Evolutionary conservation across 2,888 invertebrate species (phyloP).

Genomic region (Macaria notata): DNA sequence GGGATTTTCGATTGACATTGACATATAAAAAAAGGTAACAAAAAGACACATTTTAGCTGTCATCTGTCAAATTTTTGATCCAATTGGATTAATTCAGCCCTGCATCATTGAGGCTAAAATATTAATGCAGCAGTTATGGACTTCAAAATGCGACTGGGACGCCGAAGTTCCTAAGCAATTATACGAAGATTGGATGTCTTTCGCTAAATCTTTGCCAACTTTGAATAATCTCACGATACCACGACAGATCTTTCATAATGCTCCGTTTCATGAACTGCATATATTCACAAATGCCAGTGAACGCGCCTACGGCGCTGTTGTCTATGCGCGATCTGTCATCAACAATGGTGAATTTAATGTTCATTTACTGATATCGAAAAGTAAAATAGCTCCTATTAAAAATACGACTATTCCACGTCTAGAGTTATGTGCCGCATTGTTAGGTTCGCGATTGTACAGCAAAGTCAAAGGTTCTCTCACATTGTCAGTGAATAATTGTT

Average conservation of each 20-base stretch:
- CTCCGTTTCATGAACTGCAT: conserved; percentile 29
- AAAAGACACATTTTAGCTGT: conserved; percentile 33
- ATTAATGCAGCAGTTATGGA: conserved; percentile 37
- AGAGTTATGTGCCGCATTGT: conserved; percentile 38
- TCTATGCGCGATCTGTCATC: conserved; percentile 29
- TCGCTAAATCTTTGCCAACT: conserved; percentile 11
- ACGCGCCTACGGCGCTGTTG: conserved; percentile 30
- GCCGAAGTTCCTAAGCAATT: conserved; percentile 28
- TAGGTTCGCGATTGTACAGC: conserved; percentile 31
- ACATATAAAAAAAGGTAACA: conserved; percentile 29
- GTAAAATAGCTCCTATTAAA: conserved; percentile 30
- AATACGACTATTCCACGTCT: conserved; percentile 34
- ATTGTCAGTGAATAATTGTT: conserved; percentile 2
- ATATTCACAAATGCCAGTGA: conserved; percentile 37
- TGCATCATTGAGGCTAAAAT: conserved; percentile 35
- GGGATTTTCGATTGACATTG: conserved; percentile 29
- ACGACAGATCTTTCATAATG: conserved; percentile 23
- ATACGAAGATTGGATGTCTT: conserved; percentile 2
- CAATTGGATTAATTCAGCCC: conserved; percentile 31
- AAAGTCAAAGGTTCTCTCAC: too few relatives aligned
- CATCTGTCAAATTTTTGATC: conserved; percentile 34
- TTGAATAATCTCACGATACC: conserved; percentile 32
- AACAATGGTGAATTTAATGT: conserved; percentile 18
- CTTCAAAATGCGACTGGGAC: conserved; percentile 34
- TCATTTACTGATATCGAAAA: conserved; percentile 32